These are phyloP conservation scores for Sebastes schlegelii DNA, from an alignment of 2,113 vertebrate genomes.

Conservation along the genomic window DNA sequence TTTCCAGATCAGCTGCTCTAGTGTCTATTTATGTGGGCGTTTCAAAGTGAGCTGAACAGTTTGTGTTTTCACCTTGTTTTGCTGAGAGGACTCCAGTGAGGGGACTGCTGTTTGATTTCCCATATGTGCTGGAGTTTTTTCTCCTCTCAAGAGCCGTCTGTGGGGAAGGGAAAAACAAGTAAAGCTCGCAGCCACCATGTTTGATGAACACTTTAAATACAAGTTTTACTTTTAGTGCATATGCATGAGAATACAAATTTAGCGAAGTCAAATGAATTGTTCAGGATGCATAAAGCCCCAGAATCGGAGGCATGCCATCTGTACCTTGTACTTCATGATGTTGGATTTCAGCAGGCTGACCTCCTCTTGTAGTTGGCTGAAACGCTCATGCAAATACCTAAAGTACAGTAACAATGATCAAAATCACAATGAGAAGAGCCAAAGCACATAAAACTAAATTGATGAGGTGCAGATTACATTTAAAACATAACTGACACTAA, in stretches of 20 bases:
- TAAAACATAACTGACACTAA: neutral
- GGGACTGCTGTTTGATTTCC: conserved; percentile 88
- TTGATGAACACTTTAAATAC: neutral
- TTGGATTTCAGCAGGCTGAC: conserved; percentile 93
- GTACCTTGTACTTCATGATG: conserved; percentile 95
- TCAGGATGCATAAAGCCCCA: neutral
- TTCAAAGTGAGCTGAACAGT: conserved; percentile 8
- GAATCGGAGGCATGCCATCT: neutral
- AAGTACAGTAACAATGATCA: neutral
- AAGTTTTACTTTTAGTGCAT: neutral
- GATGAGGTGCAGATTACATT: neutral
- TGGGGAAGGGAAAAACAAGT: neutral
- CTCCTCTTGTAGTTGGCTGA: conserved; percentile 96
- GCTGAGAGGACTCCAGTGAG: conserved; percentile 95
- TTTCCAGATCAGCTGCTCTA: conserved; percentile 10
- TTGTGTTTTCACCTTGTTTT: conserved; percentile 90
- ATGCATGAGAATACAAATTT: neutral
- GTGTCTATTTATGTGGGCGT: conserved; percentile 9
- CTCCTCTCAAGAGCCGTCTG: conserved; percentile 94
- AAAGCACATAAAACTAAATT: neutral
- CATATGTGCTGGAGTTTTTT: conserved; percentile 88
- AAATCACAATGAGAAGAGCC: neutral
- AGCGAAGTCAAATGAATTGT: neutral
- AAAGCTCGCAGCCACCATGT: neutral
- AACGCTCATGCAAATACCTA: conserved; percentile 94